Base-by-base conservation (phyloP, 2,113 vertebrate genomes). In the Orientallactaga bullata region DNA sequence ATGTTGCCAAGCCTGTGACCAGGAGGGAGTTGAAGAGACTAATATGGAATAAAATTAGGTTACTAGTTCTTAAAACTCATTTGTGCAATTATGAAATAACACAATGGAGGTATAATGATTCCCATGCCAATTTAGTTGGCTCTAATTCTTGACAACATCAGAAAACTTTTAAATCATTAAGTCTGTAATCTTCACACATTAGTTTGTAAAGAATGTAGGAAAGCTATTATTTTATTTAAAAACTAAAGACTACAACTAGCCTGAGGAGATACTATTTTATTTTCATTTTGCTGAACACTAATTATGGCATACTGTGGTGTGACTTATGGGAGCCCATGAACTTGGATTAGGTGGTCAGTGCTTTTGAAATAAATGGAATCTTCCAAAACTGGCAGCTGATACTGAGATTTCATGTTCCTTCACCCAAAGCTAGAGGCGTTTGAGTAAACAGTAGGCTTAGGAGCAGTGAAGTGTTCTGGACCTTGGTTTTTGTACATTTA, bases 11-110 rank as follows among this genome's bases (percentile, higher is more conserved):
- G 30, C 26, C 37, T 88, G 32, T 85, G 68, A 77, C 47, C 61
- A 94, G 32, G 77, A 84, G 51, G 71, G 61, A 80, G 88, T 87
- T 87, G 71, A 30, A 24, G 42, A 85, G n/a, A 78, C 78, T 94
- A 85, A 89, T 93, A 81, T 74, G 30, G 60, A 96, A 76, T 21
- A 42, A 89, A 92, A 87, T 79, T 69, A 71, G 26, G 68, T 74
- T 86, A 85, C 72, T 65, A 69, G 42, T 17, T 58, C 91, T 94
- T 86, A 47, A 1, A 3, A 87, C 32, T 90, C 51, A 72, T 89
- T 71, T 95, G 32, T 68, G 35, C 37, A 87, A 71, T 66, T 95
- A 66, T 55, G 12, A 87, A 91, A n/a, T 69, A 87, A 73, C 51
- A 71, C 76, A 89, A 5, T 47, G n/a, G 18, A 88, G 65, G 17